A percentile compares a stretch with the other conserved stretches of the same genome.
Conservation (phyloP, 2,797 vertebrate genomes). For the Tadarida brasiliensis region DNA sequence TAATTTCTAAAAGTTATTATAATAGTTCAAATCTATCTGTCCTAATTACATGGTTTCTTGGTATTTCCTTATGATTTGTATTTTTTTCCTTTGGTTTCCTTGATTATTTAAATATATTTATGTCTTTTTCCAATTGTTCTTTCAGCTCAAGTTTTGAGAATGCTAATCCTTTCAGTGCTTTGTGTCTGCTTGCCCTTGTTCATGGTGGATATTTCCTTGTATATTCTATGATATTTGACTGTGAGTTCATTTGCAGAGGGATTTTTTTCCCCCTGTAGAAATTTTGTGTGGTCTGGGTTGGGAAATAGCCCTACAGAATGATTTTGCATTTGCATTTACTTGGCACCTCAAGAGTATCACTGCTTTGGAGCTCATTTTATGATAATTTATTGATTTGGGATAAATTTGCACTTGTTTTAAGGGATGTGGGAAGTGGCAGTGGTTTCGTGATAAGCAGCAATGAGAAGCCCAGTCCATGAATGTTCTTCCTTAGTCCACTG, state of each 20-base stretch:
- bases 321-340: neutral
- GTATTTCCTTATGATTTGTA: neutral
- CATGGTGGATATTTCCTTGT: neutral
- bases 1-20: conserved; percentile 7
- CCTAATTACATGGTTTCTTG: conserved; percentile 24
- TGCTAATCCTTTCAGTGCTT: neutral
- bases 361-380: conserved; percentile 16
- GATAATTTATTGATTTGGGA: neutral
- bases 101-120: conserved; percentile 34
- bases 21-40: neutral
- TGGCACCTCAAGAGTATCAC: neutral
- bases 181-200: neutral
- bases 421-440: neutral
- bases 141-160: neutral
- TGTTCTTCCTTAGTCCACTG: neutral
- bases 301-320: neutral
- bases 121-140: neutral
- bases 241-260: neutral
- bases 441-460: neutral
- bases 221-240: neutral
- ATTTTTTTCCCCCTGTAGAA: neutral
- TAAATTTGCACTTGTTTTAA: neutral
- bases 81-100: neutral
- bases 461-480: neutral
- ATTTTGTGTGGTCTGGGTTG: neutral